Base-by-base conservation (phyloP, 64 coral and sea anemone species). In the Dendrophyllia cribrosa region DNA sequence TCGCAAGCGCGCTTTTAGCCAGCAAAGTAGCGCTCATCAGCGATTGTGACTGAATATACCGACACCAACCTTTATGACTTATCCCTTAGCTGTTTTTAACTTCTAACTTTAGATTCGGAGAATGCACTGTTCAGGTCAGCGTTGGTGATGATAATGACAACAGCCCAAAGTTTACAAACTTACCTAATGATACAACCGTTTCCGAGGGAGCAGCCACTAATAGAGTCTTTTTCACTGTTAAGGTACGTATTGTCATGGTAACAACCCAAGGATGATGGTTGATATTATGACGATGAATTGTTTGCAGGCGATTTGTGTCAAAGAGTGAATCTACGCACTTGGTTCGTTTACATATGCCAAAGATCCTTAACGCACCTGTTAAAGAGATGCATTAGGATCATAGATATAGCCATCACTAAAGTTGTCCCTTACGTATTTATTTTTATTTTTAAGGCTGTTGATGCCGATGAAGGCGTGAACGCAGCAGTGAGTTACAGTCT, bases 111-210 rank as follows among this genome's bases (percentile, higher is more conserved):
- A 91, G 89, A 61, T 83, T 83, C 26, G 89, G 89, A 10, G 89
- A 91, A 20, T 91, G 89, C 50, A 58, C 34, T 20, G 68, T 91
- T 44, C 43, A 49, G 21, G 78, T 91, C 10, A 83, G 53, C 5
- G 48, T 91, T 64, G 78, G 95, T 79, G 95, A 97, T 78, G 66
- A 94, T 51, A 97, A 97, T 58, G 95, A 97, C 75, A 97, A 97
- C 60, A 87, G 13, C 43, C 95, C 95, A 34, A 78, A 10, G 20
- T 94, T 97, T 59, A 87, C 34, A 45, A 88, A 93, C 44, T 86
- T 97, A 53, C 95, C 95, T 66, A 97, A 97, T 58, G 64, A 79
- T 8, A 91, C 95, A 70, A 76, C 25, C 23, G 78, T 97, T n/a
- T 91, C 88, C 7, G 95, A 97, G 51, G 84, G 50, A 50, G 75